Evolutionary conservation across 2,797 vertebrate genomes (phyloP).

Genomic region (Aselliscus stoliczkanus): DNA sequence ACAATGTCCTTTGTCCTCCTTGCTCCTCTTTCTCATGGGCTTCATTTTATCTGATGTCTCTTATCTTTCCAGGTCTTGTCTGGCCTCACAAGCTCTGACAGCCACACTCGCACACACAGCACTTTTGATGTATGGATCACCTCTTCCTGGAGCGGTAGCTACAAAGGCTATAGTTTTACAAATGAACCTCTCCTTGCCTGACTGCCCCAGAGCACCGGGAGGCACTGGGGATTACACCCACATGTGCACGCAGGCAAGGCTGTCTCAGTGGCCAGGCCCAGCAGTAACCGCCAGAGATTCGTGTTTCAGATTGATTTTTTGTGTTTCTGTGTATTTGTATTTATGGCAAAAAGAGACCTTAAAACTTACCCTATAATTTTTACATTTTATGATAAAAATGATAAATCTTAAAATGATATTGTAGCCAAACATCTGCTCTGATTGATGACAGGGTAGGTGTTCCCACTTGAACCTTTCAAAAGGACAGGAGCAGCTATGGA

Average conservation of each 20-base stretch:
- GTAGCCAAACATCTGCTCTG: background rate
- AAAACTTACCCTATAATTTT: background rate
- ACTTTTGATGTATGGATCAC: background rate
- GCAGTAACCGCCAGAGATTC: background rate
- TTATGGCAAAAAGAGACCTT: background rate
- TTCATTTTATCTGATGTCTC: background rate
- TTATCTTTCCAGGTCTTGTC: background rate
- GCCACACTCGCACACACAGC: fast-evolving
- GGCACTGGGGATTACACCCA: no score
- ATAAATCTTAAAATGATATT: background rate
- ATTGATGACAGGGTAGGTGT: background rate
- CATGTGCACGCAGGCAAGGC: fast-evolving
- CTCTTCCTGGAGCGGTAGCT: background rate
- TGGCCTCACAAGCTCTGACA: background rate
- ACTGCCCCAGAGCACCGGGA: background rate
- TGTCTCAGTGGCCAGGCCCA: background rate
- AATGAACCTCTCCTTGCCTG: background rate
- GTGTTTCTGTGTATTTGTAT: background rate
- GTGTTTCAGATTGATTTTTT: background rate
- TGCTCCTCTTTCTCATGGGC: no score
- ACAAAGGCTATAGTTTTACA: background rate
- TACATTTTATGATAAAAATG: background rate
- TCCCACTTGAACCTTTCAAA: background rate
- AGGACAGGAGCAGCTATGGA: background rate
- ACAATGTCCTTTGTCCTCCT: background rate